phyloP scores from a whole-genome alignment of 2,888 invertebrate genomes.

The Hecatera dysodea region DNA sequence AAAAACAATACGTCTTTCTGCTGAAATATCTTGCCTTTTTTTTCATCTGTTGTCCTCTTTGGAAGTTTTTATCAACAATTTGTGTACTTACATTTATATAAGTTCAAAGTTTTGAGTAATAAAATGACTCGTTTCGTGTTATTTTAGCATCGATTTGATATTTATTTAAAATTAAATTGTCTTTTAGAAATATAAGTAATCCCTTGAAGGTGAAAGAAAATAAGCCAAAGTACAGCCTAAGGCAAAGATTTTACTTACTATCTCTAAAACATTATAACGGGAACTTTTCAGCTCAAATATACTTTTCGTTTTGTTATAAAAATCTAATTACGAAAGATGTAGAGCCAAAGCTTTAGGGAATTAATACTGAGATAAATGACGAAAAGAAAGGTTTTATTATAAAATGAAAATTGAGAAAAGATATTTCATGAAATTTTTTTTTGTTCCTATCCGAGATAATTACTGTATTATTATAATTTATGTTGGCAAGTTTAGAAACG shows the following conservation, averaged over 20 bases:
- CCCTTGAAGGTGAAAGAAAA: neutral
- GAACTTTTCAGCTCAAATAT: slow-evolving; percentile 16
- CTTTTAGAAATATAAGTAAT: neutral
- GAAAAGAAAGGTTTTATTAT: slow-evolving; percentile 18
- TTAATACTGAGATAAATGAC: slow-evolving; percentile 29
- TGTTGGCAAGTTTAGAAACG: neutral
- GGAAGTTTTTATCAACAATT: neutral
- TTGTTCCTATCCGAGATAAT: neutral
- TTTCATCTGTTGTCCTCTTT: too few relatives aligned
- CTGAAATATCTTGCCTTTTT: neutral
- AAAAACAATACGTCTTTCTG: neutral
- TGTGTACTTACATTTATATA: neutral
- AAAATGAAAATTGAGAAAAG: slow-evolving; percentile 31
- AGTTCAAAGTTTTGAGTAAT: neutral
- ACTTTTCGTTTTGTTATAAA: slow-evolving; percentile 20
- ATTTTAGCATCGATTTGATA: neutral
- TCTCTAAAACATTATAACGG: neutral
- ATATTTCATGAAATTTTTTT: slow-evolving; percentile 16
- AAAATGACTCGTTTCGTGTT: neutral
- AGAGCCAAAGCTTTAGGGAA: slow-evolving; percentile 7
- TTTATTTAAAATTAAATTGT: neutral
- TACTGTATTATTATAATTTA: slow-evolving; percentile 1
- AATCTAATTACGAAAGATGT: slow-evolving; percentile 41
- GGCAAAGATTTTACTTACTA: neutral
- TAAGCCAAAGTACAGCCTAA: neutral